These are phyloP conservation scores for Bradypodion pumilum DNA, from an alignment of 2,797 vertebrate species.

Conservation along the genomic window DNA sequence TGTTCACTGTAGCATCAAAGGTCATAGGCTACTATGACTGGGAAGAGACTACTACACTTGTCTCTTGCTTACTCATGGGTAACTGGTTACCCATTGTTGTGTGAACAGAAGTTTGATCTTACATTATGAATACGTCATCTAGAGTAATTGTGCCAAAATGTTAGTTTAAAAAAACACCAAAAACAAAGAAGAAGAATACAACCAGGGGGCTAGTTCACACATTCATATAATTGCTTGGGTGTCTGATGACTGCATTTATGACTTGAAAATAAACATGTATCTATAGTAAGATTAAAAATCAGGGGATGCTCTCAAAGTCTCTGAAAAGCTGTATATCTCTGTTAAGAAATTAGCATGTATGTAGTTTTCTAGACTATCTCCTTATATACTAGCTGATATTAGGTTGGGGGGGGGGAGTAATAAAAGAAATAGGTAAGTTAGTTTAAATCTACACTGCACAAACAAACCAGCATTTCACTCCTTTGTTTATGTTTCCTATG, in stretches of 20 bases:
- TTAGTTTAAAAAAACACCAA: neutral
- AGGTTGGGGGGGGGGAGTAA: neutral
- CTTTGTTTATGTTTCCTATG: neutral
- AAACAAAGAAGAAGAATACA: too few species aligned
- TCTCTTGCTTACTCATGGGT: neutral
- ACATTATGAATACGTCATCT: neutral
- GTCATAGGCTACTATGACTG: neutral
- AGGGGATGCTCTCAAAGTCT: neutral
- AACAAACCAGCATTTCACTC: neutral
- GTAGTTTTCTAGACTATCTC: neutral
- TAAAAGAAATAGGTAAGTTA: neutral
- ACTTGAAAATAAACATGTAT: neutral
- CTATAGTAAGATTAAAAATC: neutral
- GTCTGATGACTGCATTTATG: neutral
- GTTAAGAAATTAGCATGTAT: neutral
- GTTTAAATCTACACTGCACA: slow-evolving; percentile 13
- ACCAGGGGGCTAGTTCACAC: neutral
- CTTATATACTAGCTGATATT: neutral
- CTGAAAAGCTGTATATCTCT: neutral
- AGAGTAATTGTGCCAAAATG: neutral
- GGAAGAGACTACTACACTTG: neutral
- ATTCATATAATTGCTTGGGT: neutral
- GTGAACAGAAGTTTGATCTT: neutral
- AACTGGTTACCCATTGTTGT: neutral
- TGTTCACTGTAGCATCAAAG: neutral